phyloP scores from a whole-genome alignment of 2,888 invertebrate species.

The Salticus scenicus region DNA sequence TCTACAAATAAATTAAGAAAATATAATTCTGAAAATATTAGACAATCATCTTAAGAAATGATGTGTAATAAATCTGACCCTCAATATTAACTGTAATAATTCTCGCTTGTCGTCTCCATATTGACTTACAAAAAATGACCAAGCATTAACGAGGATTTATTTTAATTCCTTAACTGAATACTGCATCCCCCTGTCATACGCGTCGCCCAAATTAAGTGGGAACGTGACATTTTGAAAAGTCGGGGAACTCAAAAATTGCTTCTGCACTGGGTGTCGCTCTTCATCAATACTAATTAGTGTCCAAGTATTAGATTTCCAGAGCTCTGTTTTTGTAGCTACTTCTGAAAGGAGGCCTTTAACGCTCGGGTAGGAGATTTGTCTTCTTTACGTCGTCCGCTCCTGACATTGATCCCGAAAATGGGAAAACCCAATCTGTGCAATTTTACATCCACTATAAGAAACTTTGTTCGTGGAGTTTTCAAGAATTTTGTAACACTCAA shows the following conservation, averaged over 20 bases:
- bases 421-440: not conserved
- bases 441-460: not conserved
- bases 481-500: not conserved
- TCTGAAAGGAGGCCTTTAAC: conserved; percentile 16
- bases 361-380: conserved; percentile 1
- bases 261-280: not conserved
- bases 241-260: conserved; percentile 44
- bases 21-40: no score
- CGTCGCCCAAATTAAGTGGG: conserved; percentile 33
- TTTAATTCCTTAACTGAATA: conserved; percentile 43
- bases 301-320: conserved; percentile 41
- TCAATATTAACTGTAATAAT: not conserved
- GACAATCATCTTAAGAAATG: not conserved
- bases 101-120: not conserved
- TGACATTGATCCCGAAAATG: conserved; percentile 18
- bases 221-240: conserved; percentile 45
- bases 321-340: conserved; percentile 5
- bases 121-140: conserved; percentile 13
- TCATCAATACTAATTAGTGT: conserved; percentile 55
- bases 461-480: not conserved
- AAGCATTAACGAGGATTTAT: conserved; percentile 28
- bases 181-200: conserved; percentile 21
- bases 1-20: no score
- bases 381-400: conserved; percentile 15
- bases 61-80: conserved; percentile 15